Percentiles rank a stretch among this genome's conserved stretches.
These are phyloP conservation scores for Pontoporia blainvillei DNA, from an alignment of 2,113 vertebrate genomes.

Conservation along the genomic window DNA sequence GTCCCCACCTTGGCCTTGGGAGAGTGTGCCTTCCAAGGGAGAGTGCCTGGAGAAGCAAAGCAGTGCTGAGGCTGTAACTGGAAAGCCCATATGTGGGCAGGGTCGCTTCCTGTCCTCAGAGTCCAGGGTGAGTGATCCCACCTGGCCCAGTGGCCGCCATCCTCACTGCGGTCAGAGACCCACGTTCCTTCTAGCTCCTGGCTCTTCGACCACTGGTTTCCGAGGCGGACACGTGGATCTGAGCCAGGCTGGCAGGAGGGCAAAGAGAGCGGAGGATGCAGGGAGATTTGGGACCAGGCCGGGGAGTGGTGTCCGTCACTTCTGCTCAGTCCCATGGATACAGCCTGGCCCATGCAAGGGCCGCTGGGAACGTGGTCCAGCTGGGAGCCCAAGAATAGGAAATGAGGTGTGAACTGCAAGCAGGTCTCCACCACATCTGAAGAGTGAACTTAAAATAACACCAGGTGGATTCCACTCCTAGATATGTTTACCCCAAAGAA, in stretches of 20 bases:
- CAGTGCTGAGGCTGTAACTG: not conserved
- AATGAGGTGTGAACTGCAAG: not conserved
- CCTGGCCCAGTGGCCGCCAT: fast-evolving
- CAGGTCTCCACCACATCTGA: not conserved
- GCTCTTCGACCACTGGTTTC: not conserved
- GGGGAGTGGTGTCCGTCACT: not conserved
- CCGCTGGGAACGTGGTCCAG: not conserved
- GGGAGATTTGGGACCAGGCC: not conserved
- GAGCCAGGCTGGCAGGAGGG: not conserved
- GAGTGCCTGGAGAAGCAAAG: not conserved
- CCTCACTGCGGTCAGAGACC: not conserved
- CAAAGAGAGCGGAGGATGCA: not conserved
- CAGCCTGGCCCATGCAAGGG: not conserved
- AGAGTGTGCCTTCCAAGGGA: not conserved
- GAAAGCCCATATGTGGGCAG: not conserved
- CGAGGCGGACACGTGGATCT: fast-evolving
- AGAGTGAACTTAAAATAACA: not conserved
- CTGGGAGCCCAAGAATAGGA: not conserved
- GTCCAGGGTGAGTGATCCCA: not conserved
- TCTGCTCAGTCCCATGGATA: not conserved
- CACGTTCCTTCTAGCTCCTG: not conserved
- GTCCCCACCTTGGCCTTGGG: not conserved
- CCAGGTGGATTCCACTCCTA: not conserved
- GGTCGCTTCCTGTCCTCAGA: not conserved
- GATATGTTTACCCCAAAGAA: not conserved